Conservation (phyloP, 1,140 invertebrate genomes). For the Microplitis demolitor region DNA sequence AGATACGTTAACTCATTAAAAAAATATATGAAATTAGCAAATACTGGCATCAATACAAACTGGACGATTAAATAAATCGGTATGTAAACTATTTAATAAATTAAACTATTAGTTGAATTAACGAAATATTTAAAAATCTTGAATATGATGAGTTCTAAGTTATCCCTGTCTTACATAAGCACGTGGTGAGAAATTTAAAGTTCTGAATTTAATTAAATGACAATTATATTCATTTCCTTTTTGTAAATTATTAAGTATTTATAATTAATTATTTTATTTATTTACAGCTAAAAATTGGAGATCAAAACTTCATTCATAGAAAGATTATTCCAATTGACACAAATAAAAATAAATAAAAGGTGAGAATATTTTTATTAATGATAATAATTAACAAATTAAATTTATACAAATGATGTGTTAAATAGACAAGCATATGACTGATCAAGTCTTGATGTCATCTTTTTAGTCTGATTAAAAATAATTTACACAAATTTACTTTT, state of each 20-base stretch:
- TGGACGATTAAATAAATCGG: slow-evolving; percentile 9
- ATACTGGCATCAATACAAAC: not conserved
- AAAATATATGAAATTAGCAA: not conserved
- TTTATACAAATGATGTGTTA: slow-evolving; percentile 27
- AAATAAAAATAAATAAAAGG: slow-evolving; percentile 31
- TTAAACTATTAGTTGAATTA: not conserved
- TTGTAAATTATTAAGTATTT: not conserved
- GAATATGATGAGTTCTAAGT: slow-evolving; percentile 45
- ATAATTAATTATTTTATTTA: not conserved
- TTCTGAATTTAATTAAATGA: slow-evolving; percentile 30
- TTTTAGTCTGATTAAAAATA: slow-evolving; percentile 5
- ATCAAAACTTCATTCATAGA: not conserved
- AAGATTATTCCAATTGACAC: not conserved
- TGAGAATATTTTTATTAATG: slow-evolving; percentile 8
- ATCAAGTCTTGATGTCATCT: slow-evolving; percentile 41
- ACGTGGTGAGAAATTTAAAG: slow-evolving; percentile 38
- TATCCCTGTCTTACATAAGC: slow-evolving; percentile 51
- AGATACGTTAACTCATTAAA: not conserved
- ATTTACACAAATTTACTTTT: not conserved
- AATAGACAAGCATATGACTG: slow-evolving; percentile 49
- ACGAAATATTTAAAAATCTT: not conserved
- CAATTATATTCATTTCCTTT: not conserved
- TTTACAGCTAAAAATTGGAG: not conserved
- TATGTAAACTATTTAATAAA: not conserved
- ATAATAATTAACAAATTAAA: slow-evolving; percentile 27